These are phyloP conservation scores for Anaspis maculata DNA, from an alignment of 2,888 invertebrate species.

Conservation along the genomic window DNA sequence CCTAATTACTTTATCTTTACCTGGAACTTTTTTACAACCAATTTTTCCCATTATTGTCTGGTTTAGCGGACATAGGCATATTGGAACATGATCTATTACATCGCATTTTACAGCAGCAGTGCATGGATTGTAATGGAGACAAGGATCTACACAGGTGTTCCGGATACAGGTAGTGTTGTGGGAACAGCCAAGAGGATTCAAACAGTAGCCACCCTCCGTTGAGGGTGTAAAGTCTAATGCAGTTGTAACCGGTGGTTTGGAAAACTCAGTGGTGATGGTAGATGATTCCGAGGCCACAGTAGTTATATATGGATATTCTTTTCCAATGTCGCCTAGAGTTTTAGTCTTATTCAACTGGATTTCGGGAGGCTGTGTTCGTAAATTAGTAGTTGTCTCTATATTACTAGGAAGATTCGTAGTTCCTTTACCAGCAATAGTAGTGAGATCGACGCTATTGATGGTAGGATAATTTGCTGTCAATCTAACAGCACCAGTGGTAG, in stretches of 20 bases:
- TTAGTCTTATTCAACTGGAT: too few relatives aligned
- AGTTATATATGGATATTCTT: too few relatives aligned
- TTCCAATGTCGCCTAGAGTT: too few relatives aligned
- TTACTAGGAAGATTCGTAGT: too few relatives aligned
- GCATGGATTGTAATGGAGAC: constrained; percentile 42
- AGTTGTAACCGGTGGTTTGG: not conserved
- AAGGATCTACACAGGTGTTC: constrained; percentile 47
- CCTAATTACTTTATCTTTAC: constrained; percentile 41
- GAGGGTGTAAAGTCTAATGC: constrained; percentile 1
- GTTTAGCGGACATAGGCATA: constrained; percentile 50
- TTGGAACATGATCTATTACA: constrained; percentile 46
- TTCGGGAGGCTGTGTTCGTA: too few relatives aligned
- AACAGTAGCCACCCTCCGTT: constrained; percentile 7
- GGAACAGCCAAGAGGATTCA: constrained; percentile 35
- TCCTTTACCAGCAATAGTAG: too few relatives aligned
- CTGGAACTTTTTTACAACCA: constrained; percentile 53
- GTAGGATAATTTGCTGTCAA: too few relatives aligned
- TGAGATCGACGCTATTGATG: too few relatives aligned
- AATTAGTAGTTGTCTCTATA: too few relatives aligned
- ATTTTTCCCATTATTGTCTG: constrained; percentile 32
- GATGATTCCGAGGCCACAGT: too few relatives aligned
- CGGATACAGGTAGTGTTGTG: constrained; percentile 44
- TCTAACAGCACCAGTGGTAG: too few relatives aligned
- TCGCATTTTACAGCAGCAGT: constrained; percentile 42
- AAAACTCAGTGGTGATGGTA: not conserved